Evolutionary conservation across 2,797 vertebrate genomes (phyloP).

Genomic region (Syndactyla subalaris): DNA sequence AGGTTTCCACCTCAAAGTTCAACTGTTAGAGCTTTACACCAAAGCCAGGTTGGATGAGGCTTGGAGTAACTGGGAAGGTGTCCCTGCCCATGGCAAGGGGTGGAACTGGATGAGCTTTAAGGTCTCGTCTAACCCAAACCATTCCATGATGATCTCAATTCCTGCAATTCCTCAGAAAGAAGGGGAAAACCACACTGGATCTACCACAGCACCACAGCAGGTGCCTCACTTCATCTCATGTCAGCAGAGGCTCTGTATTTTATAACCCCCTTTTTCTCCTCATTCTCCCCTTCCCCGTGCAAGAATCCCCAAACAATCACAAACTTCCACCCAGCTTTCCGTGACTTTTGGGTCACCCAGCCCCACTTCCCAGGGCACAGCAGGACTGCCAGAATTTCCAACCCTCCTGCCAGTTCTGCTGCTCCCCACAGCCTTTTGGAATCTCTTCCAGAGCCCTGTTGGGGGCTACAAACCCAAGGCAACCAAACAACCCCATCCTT

Average conservation of each 20-base stretch:
- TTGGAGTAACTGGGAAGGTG: neutral
- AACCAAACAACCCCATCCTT: neutral
- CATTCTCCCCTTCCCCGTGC: accelerated
- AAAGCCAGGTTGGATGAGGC: neutral
- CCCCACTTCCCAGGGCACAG: neutral
- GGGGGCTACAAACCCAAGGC: neutral
- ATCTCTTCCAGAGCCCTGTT: neutral
- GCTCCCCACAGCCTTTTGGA: neutral
- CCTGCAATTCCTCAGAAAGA: neutral
- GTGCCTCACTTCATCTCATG: accelerated
- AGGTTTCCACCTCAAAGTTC: neutral
- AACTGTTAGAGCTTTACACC: accelerated
- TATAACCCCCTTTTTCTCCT: neutral
- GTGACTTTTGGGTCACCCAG: neutral
- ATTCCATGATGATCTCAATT: neutral
- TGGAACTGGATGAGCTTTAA: neutral
- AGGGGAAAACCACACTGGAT: accelerated
- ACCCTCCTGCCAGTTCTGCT: neutral
- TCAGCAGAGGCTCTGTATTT: accelerated
- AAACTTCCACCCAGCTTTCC: neutral
- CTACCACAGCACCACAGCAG: neutral
- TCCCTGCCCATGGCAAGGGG: neutral
- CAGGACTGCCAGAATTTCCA: neutral
- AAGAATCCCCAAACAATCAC: neutral
- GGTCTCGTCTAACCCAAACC: neutral